Conservation (phyloP, 2,888 invertebrate species). For the Leptopilina syphax region DNA sequence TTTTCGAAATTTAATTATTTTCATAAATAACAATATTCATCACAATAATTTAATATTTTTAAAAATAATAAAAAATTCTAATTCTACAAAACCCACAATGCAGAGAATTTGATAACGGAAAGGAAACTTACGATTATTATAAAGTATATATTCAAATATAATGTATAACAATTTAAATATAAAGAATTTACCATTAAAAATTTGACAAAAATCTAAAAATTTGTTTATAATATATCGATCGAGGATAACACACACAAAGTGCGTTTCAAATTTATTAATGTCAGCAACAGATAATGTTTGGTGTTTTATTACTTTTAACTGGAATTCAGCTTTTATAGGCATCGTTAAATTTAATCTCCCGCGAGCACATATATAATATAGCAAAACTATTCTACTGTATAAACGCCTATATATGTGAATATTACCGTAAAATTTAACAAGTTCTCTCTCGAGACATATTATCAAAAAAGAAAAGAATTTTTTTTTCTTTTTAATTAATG, state of each 20-base stretch:
- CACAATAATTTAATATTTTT: no score
- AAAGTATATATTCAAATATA: no score
- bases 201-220: no score
- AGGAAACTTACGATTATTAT: no score
- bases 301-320: constrained; percentile 16
- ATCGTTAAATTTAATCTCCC: constrained; percentile 9
- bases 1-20: no score
- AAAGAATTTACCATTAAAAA: no score
- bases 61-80: no score
- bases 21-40: no score
- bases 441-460: not conserved
- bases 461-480: not conserved
- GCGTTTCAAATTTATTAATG: not conserved
- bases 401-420: not conserved
- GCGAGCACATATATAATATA: not conserved
- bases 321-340: constrained; percentile 7
- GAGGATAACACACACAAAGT: not conserved
- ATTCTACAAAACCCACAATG: no score
- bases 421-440: constrained; percentile 12
- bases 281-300: not conserved
- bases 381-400: constrained; percentile 30
- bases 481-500: not conserved
- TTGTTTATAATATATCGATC: not conserved
- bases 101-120: no score
- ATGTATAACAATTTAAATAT: no score